Evolutionary conservation across 2,113 vertebrate genomes (phyloP), one percentile per base, ranked within the genome.

Genomic region (Lophura nycthemera): DNA sequence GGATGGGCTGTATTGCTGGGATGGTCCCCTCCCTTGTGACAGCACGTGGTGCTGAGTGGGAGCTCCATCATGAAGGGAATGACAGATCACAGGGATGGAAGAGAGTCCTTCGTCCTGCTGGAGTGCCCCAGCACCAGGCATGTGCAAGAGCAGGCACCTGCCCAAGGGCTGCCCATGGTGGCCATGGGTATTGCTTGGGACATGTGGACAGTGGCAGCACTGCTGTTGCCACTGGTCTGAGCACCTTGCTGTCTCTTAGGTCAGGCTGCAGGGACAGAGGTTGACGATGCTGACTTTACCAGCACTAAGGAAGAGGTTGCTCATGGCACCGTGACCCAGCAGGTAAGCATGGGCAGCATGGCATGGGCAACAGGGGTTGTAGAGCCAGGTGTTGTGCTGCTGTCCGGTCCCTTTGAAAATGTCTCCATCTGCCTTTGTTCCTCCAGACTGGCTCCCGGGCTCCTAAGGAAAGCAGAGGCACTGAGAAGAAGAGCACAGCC

Each of bases 251-350:
- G 86, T 96, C 83, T 95, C 83, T 75, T 88, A 99, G 99, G 97
- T 64, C 93, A 96, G 75, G 36, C 85, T 7, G 34, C 76, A 24
- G 98, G 97, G 9, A 93, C 96, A 1, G 97, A 98, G 13, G 95
- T 97, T 0, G 97, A 97, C 7, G 98, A 97, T 91, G 97, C 97
- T 24, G 97, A 97, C 70, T 98, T 98, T 92, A 96, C 97, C 0
- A 95, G 97, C 90, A 98, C 96, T 1, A 98, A 98, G 81, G 98
- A 98, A 78, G 98, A 98, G 94, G 97, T 96, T 43, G 88, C 82
- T 7, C 95, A 60, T 6, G 13, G 61, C 30, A 29, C 90, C 34
- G 78, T 91, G 86, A 77, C 93, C 80, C 95, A 86, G 65, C 97
- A 98, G 50, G 99, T 99, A 95, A 81, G 94, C 89, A 52, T 5